Base-by-base conservation (phyloP, 2,113 vertebrate genomes). In the Ophthalmotilapia sp. region DNA sequence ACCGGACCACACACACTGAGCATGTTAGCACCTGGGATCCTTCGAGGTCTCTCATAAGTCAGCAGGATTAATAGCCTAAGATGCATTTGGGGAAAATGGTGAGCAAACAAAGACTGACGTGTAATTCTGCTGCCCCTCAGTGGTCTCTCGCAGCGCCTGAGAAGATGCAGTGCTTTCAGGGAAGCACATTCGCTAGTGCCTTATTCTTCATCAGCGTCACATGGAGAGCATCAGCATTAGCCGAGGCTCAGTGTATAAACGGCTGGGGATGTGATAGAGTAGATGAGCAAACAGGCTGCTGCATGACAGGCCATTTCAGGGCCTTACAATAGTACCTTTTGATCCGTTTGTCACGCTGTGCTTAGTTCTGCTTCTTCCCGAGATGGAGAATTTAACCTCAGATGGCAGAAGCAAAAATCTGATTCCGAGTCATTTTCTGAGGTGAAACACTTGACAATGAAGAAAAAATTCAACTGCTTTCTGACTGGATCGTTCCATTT, bases 91-190 rank as follows among this genome's bases (percentile, higher is more conserved):
- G 19, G 54, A n/a, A 58, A 70, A 4, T 5, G 11, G 19, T 77
- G 70, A 82, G 65, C 86, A 83, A 88, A 80, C 73, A 49, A 53
- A 60, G 15, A 29, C 68, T 84, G 92, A 23, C 53, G 40, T 91
- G 93, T 91, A 65, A 84, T 86, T 90, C 90, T 95, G 92, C 93
- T 95, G 94, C 95, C 95, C 90, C 92, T 92, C 90, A 89, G 93
- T 93, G 94, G 93, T 84, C 65, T 89, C 87, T 85, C 7, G 3
- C 85, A 53, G 90, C 13, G 38, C 38, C 51, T 9, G 23, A 58
- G 54, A 49, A 13, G 62, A 70, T 14, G 70, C 65, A 65, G 55
- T 6, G 6, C 81, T 55, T 26, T 40, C 21, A 60, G 56, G 19
- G 31, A 29, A 17, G 29, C 21, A 5, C 23, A 40, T 79, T 82